Percentiles rank a stretch among this genome's conserved stretches.
Evolutionary conservation across 2,797 vertebrate species (phyloP).

Genomic region (Morus bassanus): DNA sequence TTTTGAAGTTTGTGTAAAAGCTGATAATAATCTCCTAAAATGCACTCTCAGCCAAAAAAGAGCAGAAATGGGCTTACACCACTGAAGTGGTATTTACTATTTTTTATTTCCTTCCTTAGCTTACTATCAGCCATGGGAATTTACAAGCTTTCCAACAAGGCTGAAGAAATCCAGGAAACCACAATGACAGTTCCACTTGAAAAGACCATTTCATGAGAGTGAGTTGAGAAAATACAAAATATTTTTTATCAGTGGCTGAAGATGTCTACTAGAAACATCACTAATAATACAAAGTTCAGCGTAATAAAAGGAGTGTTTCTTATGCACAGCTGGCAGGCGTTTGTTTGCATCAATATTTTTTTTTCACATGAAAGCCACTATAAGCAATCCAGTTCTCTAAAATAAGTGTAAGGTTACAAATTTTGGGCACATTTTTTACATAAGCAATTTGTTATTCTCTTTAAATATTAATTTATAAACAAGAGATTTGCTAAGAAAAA

Average conservation of each 20-base stretch:
- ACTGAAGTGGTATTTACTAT: conserved; percentile 58
- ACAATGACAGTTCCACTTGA: conserved; percentile 51
- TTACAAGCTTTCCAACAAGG: conserved; percentile 63
- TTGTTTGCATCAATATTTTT: background rate
- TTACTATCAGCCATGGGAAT: conserved; percentile 61
- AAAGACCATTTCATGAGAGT: conserved; percentile 31
- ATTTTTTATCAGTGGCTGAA: background rate
- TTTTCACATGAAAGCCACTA: background rate
- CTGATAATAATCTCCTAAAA: conserved; percentile 56
- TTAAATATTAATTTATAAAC: background rate
- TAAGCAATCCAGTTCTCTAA: background rate
- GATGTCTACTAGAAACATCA: background rate
- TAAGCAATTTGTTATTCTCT: background rate
- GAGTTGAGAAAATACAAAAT: conserved; percentile 24
- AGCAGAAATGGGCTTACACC: conserved; percentile 46
- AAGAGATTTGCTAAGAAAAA: background rate
- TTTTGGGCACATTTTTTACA: background rate
- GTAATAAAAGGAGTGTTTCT: background rate
- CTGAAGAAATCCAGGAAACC: conserved; percentile 67
- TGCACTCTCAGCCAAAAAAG: conserved; percentile 35
- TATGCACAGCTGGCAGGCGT: background rate
- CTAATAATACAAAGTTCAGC: background rate
- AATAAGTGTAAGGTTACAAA: background rate
- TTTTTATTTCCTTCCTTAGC: conserved; percentile 55
- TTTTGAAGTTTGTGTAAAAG: conserved; percentile 63